Base-by-base conservation (phyloP, 2,113 vertebrate species). In the Rutilus rutilus region DNA sequence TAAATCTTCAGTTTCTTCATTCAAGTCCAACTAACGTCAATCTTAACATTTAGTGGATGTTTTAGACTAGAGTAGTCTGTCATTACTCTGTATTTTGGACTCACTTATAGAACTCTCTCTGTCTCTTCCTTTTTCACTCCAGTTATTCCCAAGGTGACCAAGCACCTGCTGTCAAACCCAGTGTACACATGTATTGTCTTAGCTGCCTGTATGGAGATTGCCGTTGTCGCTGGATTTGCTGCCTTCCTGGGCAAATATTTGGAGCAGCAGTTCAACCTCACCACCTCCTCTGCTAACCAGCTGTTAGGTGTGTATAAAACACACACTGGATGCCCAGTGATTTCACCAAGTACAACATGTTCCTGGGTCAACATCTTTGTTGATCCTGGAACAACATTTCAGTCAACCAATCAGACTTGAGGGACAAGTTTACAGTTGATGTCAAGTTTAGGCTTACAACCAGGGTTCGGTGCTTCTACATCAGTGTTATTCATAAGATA, bases 241-340 rank as follows among this genome's bases (percentile, higher is more conserved):
- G 97, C 98, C 73, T 99, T 99, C 91, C 91, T 99, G 89, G 97
- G 96, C 12, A 99, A 99, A 88, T 99, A 99, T 92, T 92, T 99
- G 83, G 98, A 99, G 93, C 98, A 99, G 95, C 98, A 99, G 91
- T 99, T 99, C 89, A 98, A 98, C 94, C 96, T 99, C 90, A 99
- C 97, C 91, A 98, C 98, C 84, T 96, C 97, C 1, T 99, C 97
- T 47, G 98, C 98, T 78, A 99, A 98, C 94, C 98, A 99, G 93
- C 96, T 99, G 67, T 90, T 99, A 69, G 98, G 98, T 99, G 86
- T 90, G 96, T 88, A 12, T 12, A 25, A 45, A 23, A n/a, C 64
- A 84, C 39, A 59, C 11, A 45, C 9, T 75, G 23, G 30, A 62
- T 64, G 25, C 59, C 19, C 14, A 9, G 19, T 21, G 54, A 57